phyloP scores from a whole-genome alignment of 2,797 vertebrate genomes.

The Melanotaenia pygmaea region DNA sequence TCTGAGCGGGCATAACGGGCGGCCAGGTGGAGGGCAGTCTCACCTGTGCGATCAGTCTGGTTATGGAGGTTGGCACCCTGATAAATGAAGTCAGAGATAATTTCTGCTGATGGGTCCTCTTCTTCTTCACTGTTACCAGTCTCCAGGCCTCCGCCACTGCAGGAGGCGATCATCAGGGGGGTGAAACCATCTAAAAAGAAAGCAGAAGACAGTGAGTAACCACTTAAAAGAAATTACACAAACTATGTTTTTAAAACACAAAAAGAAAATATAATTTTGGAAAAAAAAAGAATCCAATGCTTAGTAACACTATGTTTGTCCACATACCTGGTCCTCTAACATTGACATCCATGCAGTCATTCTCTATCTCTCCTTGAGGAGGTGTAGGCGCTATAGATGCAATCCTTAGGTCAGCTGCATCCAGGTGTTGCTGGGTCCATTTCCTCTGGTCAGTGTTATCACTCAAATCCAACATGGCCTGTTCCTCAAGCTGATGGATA shows the following conservation, averaged over 20 bases:
- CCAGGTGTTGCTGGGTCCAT: slow-evolving; percentile 99
- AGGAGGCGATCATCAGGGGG: slow-evolving; percentile 97
- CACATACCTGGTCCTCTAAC: slow-evolving; percentile 93
- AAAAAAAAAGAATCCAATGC: neutral
- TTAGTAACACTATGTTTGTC: neutral
- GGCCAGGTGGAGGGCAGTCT: slow-evolving; percentile 95
- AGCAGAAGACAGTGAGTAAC: neutral
- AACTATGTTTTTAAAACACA: neutral
- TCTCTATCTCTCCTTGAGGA: slow-evolving; percentile 95
- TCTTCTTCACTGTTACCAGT: slow-evolving; percentile 95
- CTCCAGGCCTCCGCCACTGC: slow-evolving; percentile 96
- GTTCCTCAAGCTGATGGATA: slow-evolving; percentile 91
- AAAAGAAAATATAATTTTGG: neutral
- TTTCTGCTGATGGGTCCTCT: slow-evolving; percentile 92
- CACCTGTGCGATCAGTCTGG: slow-evolving; percentile 97
- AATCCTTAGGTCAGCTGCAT: slow-evolving; percentile 94
- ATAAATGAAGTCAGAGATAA: slow-evolving; percentile 98
- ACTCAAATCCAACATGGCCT: slow-evolving; percentile 89
- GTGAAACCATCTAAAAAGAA: slow-evolving; percentile 92
- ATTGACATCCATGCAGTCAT: slow-evolving; percentile 97
- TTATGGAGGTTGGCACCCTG: slow-evolving; percentile 97
- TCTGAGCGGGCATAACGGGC: slow-evolving; percentile 96
- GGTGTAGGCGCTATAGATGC: slow-evolving; percentile 95
- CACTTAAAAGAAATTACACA: neutral
- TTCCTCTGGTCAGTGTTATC: slow-evolving; percentile 95